Percentiles rank a stretch among this genome's conserved stretches.
Conservation (phyloP, 2,797 vertebrate species). For the Schizopygopsis pylzovi region DNA sequence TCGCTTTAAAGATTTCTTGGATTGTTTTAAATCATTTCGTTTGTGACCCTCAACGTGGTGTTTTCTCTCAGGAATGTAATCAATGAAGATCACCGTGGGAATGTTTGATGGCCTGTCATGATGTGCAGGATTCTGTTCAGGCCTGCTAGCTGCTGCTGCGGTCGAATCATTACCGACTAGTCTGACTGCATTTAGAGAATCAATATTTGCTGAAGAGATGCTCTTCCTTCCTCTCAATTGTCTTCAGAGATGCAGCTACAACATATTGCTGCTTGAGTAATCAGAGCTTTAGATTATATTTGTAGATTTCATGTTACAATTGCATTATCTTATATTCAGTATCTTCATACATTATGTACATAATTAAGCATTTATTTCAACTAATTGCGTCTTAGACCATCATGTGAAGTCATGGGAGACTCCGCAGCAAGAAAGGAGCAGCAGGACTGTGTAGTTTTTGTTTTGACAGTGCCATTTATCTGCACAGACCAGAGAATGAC, state of each 20-base stretch:
- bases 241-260: not conserved
- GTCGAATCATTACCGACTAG: constrained; percentile 16
- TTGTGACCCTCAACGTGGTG: not conserved
- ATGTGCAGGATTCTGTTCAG: constrained; percentile 17
- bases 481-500: constrained; percentile 17
- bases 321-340: not conserved
- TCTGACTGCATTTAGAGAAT: constrained; percentile 34
- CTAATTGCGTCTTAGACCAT: not conserved
- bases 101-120: constrained; percentile 14
- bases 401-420: constrained; percentile 8
- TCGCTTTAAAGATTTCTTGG: constrained; percentile 9
- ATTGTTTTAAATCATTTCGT: not conserved
- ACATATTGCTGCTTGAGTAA: constrained; percentile 1
- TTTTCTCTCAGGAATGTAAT: constrained; percentile 30
- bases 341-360: not conserved
- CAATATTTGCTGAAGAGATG: constrained; percentile 37
- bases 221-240: not conserved
- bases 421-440: constrained; percentile 3
- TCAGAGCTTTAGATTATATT: not conserved
- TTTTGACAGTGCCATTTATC: constrained; percentile 40
- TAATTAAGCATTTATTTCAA: not conserved
- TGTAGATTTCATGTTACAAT: not conserved
- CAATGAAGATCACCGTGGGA: constrained; percentile 12
- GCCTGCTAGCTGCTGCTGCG: constrained; percentile 10
- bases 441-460: constrained; percentile 26